Percentiles rank a stretch among this genome's conserved stretches.
These are phyloP conservation scores for Alcedo quadribrachys DNA, from an alignment of 2,797 vertebrate genomes.

Conservation along the genomic window DNA sequence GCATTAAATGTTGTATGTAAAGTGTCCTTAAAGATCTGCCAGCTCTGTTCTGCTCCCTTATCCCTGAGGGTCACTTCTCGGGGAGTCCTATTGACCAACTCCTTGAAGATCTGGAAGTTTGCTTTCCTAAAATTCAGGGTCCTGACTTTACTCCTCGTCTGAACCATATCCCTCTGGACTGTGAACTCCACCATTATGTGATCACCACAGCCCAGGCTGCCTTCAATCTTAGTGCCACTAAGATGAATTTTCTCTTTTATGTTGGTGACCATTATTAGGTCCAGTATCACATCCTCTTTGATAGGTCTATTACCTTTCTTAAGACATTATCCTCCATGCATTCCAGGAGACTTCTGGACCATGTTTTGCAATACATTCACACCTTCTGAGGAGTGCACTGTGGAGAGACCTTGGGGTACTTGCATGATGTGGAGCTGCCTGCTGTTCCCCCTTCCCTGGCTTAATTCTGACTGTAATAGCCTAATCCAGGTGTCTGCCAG, in stretches of 20 bases:
- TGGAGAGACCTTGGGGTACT: not conserved
- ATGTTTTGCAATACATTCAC: rapidly evolving
- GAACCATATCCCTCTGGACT: too few species aligned
- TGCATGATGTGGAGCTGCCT: not conserved
- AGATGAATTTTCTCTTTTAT: too few species aligned
- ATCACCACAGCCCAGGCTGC: too few species aligned
- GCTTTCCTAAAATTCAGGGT: too few species aligned
- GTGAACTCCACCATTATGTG: too few species aligned
- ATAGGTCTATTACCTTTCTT: too few species aligned
- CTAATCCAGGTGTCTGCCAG: not conserved
- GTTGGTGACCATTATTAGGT: too few species aligned
- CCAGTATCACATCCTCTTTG: too few species aligned
- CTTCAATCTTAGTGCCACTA: too few species aligned
- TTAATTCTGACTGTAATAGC: not conserved
- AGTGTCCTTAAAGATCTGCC: not conserved
- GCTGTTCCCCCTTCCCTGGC: not conserved
- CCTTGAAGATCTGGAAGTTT: too few species aligned
- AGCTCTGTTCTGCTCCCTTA: not conserved
- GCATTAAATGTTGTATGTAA: not conserved
- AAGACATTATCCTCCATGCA: too few species aligned
- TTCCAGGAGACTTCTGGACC: not conserved
- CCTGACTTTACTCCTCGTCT: too few species aligned
- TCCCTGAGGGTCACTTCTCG: not conserved
- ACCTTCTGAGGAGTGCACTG: not conserved
- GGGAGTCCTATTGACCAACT: not conserved